A percentile compares a stretch with the other conserved stretches of the same genome.
Conservation (phyloP, 2,888 invertebrate genomes). For the Sicus ferrugineus region DNA sequence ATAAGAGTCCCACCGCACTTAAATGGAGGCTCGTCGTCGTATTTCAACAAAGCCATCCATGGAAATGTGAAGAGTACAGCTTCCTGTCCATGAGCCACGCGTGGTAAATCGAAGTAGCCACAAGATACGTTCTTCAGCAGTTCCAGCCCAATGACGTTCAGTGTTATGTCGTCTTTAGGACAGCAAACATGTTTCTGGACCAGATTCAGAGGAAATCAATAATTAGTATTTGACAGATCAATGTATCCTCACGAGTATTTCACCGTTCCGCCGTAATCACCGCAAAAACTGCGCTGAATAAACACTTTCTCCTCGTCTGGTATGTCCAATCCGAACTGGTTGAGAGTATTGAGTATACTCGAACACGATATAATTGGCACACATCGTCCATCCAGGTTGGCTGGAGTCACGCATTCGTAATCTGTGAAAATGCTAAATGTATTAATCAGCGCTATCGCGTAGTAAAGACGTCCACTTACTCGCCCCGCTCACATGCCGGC, state of each 20-base stretch:
- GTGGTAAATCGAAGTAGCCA: constrained; percentile 45
- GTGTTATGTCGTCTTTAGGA: constrained; percentile 44
- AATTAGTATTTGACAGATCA: neutral
- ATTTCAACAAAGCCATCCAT: constrained; percentile 53
- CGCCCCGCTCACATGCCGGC: neutral
- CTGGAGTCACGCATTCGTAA: constrained; percentile 50
- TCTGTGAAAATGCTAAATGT: constrained; percentile 40
- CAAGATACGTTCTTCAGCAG: constrained; percentile 41
- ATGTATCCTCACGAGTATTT: neutral
- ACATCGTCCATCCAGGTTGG: constrained; percentile 47
- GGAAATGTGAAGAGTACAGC: constrained; percentile 51
- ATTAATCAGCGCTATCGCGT: neutral
- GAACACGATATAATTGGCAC: constrained; percentile 52
- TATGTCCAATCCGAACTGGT: neutral
- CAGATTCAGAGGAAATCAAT: neutral
- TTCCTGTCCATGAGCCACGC: constrained; percentile 49
- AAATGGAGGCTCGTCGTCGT: constrained; percentile 43
- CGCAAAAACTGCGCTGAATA: constrained; percentile 45
- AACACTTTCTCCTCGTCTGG: constrained; percentile 38
- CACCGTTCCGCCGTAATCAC: constrained; percentile 45
- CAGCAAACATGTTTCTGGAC: constrained; percentile 54
- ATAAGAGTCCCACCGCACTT: constrained; percentile 53
- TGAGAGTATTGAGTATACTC: neutral
- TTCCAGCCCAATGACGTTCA: constrained; percentile 49
- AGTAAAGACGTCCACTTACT: neutral